A percentile compares a stretch with the other conserved stretches of the same genome.
These are phyloP conservation scores for Nannoperca australis DNA, from an alignment of 2,797 vertebrate genomes.

Conservation along the genomic window DNA sequence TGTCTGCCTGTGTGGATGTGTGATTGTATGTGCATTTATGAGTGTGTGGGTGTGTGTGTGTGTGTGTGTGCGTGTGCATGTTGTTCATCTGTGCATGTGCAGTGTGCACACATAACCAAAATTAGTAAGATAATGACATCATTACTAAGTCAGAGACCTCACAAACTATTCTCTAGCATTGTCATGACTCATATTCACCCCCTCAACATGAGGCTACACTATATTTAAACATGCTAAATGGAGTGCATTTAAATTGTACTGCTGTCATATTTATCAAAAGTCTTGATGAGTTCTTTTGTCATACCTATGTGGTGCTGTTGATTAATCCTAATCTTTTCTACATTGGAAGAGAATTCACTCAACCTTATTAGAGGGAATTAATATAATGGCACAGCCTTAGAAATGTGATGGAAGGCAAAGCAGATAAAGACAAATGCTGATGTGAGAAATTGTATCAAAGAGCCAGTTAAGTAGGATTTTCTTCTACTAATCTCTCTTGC, in stretches of 20 bases:
- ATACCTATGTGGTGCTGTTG: background rate
- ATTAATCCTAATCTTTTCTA: conserved; percentile 21
- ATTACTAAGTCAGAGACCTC: conserved; percentile 1
- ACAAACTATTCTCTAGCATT: background rate
- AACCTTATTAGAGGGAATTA: conserved; percentile 20
- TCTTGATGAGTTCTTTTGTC: background rate
- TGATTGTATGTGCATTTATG: conserved; percentile 28
- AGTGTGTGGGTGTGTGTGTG: conserved; percentile 15
- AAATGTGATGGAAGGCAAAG: conserved; percentile 17
- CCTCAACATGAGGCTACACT: background rate
- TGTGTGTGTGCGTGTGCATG: conserved; percentile 26
- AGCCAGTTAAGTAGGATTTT: background rate
- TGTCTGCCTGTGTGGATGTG: conserved; percentile 49
- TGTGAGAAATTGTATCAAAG: conserved; percentile 15
- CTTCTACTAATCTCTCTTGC: conserved; percentile 19
- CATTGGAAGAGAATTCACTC: conserved; percentile 15
- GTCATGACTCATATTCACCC: background rate
- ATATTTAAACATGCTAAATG: background rate
- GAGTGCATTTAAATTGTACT: background rate
- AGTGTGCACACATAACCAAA: background rate
- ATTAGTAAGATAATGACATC: conserved; percentile 26
- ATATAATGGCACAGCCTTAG: conserved; percentile 1
- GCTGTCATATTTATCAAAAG: background rate
- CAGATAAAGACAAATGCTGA: conserved; percentile 34
- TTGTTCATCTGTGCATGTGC: conserved; percentile 33